phyloP scores from a whole-genome alignment of 2,888 invertebrate species.

The Microctonus aethiopoides region DNA sequence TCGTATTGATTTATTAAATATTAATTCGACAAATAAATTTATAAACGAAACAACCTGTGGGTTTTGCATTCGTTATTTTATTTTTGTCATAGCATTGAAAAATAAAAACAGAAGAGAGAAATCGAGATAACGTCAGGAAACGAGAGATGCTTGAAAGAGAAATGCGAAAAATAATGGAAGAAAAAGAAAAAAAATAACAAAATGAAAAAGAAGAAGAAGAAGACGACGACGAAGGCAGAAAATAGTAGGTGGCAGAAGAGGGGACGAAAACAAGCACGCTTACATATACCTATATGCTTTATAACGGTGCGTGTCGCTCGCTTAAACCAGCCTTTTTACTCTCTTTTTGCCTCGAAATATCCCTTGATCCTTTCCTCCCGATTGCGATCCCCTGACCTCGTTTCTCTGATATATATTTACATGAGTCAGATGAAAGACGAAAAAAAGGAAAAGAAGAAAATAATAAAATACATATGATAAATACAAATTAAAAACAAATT shows the following conservation, averaged over 20 bases:
- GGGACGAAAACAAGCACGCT: neutral
- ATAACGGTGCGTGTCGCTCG: slow-evolving; percentile 27
- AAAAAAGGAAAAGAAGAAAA: neutral
- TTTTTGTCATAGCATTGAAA: no score
- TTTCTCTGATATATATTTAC: neutral
- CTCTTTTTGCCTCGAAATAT: slow-evolving; percentile 8
- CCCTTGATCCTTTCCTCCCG: neutral
- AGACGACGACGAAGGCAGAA: neutral
- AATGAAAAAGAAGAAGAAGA: neutral
- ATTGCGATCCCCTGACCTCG: slow-evolving; percentile 9
- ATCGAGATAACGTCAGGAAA: slow-evolving; percentile 23
- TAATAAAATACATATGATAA: no score
- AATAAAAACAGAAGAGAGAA: neutral
- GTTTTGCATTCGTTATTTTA: no score
- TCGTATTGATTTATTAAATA: neutral
- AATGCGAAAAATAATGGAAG: neutral
- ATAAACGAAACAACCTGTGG: slow-evolving; percentile 16
- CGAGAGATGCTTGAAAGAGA: slow-evolving; percentile 4
- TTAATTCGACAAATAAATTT: no score
- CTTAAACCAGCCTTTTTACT: slow-evolving; percentile 9
- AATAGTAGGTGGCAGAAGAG: slow-evolving; percentile 11
- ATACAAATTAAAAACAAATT: no score
- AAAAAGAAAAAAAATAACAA: neutral
- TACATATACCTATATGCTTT: slow-evolving; percentile 16
- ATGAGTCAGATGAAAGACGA: neutral